These are phyloP conservation scores for Tipula unca DNA, from an alignment of 2,888 invertebrate species.

Conservation along the genomic window DNA sequence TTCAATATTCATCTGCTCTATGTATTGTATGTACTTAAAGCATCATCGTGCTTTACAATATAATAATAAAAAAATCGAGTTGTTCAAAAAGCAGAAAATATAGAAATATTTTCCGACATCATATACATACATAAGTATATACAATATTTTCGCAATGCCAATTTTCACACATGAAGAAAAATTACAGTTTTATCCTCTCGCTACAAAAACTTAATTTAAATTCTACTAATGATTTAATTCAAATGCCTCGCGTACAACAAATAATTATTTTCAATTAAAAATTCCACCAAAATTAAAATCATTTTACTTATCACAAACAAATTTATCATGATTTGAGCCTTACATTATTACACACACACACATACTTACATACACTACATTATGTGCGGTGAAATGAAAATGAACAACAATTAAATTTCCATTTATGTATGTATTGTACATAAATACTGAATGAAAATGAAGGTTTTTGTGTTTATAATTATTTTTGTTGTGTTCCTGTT, in stretches of 20 bases:
- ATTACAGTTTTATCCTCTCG: neutral
- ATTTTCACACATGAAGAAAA: neutral
- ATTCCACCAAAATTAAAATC: neutral
- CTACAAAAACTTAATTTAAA: neutral
- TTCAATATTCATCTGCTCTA: neutral
- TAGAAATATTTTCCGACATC: neutral
- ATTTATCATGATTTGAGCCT: neutral
- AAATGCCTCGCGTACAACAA: neutral
- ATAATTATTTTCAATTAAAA: neutral
- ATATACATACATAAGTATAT: too few relatives aligned
- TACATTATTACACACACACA: neutral
- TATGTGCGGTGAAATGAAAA: neutral
- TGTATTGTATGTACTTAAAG: neutral
- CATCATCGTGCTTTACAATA: neutral
- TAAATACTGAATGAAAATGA: neutral
- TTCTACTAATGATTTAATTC: neutral
- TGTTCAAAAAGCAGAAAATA: neutral
- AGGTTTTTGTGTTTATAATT: neutral
- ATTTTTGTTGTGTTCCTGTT: neutral
- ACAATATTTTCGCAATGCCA: neutral
- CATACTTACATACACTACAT: neutral
- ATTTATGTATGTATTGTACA: too few relatives aligned
- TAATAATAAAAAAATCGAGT: neutral
- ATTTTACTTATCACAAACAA: neutral
- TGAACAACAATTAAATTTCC: neutral